Percentiles rank a stretch among this genome's conserved stretches.
Conservation (phyloP, 2,797 vertebrate genomes). For the Chanos chanos region DNA sequence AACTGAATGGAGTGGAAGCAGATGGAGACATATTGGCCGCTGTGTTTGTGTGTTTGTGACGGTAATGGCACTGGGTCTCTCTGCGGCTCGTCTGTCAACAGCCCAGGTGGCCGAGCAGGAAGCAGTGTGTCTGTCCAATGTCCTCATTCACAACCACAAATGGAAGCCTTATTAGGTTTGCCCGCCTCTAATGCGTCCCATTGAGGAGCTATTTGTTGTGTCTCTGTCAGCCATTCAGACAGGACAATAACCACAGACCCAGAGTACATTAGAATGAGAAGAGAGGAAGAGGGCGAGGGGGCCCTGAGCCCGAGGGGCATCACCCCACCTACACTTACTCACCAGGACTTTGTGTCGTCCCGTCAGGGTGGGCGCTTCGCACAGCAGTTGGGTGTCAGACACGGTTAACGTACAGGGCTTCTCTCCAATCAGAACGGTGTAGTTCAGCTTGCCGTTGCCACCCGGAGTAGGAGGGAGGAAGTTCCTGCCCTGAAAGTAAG, state of each 20-base stretch:
- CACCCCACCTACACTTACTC: slow-evolving; percentile 60
- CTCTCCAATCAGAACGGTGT: slow-evolving; percentile 92
- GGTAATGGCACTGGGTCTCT: slow-evolving; percentile 48
- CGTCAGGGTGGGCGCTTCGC: slow-evolving; percentile 92
- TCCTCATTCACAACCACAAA: slow-evolving; percentile 64
- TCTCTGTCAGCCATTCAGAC: slow-evolving; percentile 53
- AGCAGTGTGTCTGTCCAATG: slow-evolving; percentile 47
- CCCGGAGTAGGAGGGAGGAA: slow-evolving; percentile 88
- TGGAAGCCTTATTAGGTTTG: slow-evolving; percentile 65
- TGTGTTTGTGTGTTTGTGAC: slow-evolving; percentile 49
- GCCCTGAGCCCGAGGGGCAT: too few species aligned
- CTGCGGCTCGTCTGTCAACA: slow-evolving; percentile 33
- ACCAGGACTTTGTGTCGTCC: slow-evolving; percentile 97
- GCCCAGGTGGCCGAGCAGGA: slow-evolving; percentile 59
- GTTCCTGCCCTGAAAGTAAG: slow-evolving; percentile 82
- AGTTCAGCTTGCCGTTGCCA: slow-evolving; percentile 93
- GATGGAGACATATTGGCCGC: slow-evolving; percentile 43
- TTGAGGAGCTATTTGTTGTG: slow-evolving; percentile 66
- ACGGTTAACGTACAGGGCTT: slow-evolving; percentile 90
- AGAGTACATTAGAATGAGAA: background rate
- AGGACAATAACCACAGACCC: slow-evolving; percentile 46
- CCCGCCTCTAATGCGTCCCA: slow-evolving; percentile 59
- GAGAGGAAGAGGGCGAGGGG: background rate
- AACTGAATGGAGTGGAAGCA: slow-evolving; percentile 19
- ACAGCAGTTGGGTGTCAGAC: slow-evolving; percentile 93